A percentile compares a stretch with the other conserved stretches of the same genome.
Evolutionary conservation across 2,797 vertebrate species (phyloP).

Genomic region (Fringilla coelebs): DNA sequence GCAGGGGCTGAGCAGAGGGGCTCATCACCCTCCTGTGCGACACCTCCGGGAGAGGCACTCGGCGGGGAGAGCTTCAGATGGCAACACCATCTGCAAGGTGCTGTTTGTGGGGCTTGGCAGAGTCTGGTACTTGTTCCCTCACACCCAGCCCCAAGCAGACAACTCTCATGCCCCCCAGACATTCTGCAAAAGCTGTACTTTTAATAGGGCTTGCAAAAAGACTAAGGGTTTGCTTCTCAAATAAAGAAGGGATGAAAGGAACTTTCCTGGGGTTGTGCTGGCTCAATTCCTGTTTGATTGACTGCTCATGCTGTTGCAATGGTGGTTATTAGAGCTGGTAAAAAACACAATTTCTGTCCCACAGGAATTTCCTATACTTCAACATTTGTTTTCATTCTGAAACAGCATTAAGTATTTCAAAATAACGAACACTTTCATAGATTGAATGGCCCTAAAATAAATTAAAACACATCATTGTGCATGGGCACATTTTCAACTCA

Average conservation of each 20-base stretch:
- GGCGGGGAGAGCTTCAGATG: neutral
- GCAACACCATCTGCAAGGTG: neutral
- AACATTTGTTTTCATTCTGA: conserved; percentile 52
- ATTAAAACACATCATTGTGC: neutral
- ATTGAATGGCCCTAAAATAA: neutral
- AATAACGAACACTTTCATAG: conserved; percentile 23
- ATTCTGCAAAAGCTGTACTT: neutral
- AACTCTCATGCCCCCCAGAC: conserved; percentile 31
- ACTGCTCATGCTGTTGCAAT: conserved; percentile 60
- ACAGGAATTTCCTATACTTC: conserved; percentile 34
- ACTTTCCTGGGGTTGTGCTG: conserved; percentile 66
- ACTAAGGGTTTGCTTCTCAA: conserved; percentile 58
- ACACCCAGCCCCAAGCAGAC: conserved; percentile 14
- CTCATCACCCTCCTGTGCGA: neutral
- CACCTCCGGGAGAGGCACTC: neutral
- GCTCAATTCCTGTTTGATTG: conserved; percentile 66
- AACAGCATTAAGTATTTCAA: conserved; percentile 35
- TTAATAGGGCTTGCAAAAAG: conserved; percentile 66
- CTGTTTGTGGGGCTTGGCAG: neutral
- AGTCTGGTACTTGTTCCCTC: conserved; percentile 55
- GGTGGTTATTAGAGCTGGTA: conserved; percentile 60
- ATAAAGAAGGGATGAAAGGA: conserved; percentile 69
- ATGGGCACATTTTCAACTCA: neutral
- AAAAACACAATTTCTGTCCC: conserved; percentile 53
- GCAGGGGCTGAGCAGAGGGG: neutral